A percentile compares a stretch with the other conserved stretches of the same genome.
These are phyloP conservation scores for Galaxias olidus DNA, from an alignment of 2,797 vertebrate species.

Conservation along the genomic window DNA sequence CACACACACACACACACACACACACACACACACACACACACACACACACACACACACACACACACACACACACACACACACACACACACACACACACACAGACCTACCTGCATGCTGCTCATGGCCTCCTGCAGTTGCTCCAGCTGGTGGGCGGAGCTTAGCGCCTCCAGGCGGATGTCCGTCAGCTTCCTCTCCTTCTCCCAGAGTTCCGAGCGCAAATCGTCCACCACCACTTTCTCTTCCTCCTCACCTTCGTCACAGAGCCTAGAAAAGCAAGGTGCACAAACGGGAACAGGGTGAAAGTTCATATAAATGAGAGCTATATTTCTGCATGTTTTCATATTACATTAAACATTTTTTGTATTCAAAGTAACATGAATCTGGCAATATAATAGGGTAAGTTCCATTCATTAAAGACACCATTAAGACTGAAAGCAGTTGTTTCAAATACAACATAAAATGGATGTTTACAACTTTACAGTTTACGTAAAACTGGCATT, in stretches of 20 bases:
- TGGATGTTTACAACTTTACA: too few relatives aligned
- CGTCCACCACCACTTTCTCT: slow-evolving; percentile 90
- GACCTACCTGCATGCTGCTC: slow-evolving; percentile 92
- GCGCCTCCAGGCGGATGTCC: slow-evolving; percentile 93
- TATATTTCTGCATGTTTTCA: background rate
- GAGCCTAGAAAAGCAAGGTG: slow-evolving; percentile 66
- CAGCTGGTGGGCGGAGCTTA: slow-evolving; percentile 94
- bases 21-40: slow-evolving; percentile 12
- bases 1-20: slow-evolving; percentile 10
- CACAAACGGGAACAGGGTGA: background rate
- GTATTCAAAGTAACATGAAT: too few relatives aligned
- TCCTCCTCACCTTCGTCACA: slow-evolving; percentile 70
- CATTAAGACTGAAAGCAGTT: too few relatives aligned
- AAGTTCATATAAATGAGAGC: background rate
- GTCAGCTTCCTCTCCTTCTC: slow-evolving; percentile 98
- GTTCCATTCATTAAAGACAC: too few relatives aligned
- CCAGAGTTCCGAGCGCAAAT: slow-evolving; percentile 93
- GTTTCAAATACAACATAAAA: too few relatives aligned
- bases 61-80: background rate
- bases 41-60: background rate
- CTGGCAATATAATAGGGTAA: too few relatives aligned
- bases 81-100: background rate
- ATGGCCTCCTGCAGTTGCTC: slow-evolving; percentile 97
- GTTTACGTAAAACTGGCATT: too few relatives aligned
- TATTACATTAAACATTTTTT: too few relatives aligned